phyloP scores from a whole-genome alignment of 2,797 vertebrate species.

The Microctenopoma lineatum region DNA sequence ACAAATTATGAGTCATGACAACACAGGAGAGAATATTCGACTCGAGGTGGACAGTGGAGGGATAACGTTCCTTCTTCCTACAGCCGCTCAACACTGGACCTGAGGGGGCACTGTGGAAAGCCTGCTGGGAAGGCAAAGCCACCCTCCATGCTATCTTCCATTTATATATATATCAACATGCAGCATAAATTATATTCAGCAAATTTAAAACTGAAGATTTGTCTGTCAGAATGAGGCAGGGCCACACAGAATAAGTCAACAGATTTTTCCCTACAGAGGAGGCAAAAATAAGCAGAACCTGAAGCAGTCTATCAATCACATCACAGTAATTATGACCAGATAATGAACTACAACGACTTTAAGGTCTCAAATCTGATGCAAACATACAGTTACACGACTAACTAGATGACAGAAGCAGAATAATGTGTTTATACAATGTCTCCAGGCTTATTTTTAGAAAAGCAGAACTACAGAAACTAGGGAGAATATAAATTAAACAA shows the following conservation, averaged over 20 bases:
- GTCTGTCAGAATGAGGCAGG: constrained; percentile 38
- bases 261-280: constrained; percentile 40
- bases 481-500: no score
- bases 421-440: constrained; percentile 3
- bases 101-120: constrained; percentile 20
- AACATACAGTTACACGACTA: constrained; percentile 36
- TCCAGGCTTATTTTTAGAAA: not conserved
- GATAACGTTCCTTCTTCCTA: constrained; percentile 23
- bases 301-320: constrained; percentile 31
- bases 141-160: constrained; percentile 38
- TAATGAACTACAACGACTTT: constrained; percentile 19
- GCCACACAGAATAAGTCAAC: constrained; percentile 65
- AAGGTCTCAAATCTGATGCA: constrained; percentile 29
- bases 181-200: constrained; percentile 38
- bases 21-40: constrained; percentile 55
- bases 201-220: constrained; percentile 45
- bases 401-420: constrained; percentile 4
- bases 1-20: constrained; percentile 73
- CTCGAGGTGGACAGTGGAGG: constrained; percentile 38
- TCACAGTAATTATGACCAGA: constrained; percentile 34
- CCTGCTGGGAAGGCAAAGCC: constrained; percentile 30
- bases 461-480: no score
- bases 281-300: constrained; percentile 43
- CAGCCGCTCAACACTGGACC: constrained; percentile 42
- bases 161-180: constrained; percentile 33